These are phyloP conservation scores for Cryptoleucopteryx plumbea DNA, from an alignment of 2,113 vertebrate genomes.

Conservation along the genomic window DNA sequence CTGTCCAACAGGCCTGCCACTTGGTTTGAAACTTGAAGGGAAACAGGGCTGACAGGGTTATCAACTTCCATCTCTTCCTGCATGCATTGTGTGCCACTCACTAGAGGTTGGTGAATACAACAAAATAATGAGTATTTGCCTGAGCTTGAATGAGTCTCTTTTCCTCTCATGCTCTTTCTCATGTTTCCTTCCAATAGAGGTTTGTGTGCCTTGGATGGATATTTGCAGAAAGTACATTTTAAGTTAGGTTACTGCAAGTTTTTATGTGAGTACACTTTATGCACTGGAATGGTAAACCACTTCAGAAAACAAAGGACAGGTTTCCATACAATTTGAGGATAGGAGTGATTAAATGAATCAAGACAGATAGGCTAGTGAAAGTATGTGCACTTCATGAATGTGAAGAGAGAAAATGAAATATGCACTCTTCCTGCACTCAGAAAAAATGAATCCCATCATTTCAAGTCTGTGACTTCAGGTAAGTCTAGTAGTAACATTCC, in stretches of 20 bases:
- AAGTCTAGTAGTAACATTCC: background rate
- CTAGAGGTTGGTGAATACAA: background rate
- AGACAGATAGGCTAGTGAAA: background rate
- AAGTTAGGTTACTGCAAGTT: background rate
- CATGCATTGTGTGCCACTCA: background rate
- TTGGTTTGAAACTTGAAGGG: background rate
- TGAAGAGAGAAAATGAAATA: background rate
- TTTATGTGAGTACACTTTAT: background rate
- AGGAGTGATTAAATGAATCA: background rate
- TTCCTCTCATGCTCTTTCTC: background rate
- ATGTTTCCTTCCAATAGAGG: background rate
- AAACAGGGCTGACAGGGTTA: background rate
- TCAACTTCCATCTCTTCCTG: background rate
- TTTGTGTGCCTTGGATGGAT: background rate
- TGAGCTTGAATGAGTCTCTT: background rate
- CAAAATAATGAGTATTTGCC: background rate
- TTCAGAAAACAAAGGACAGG: background rate
- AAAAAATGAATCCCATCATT: background rate
- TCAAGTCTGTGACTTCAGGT: background rate
- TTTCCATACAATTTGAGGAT: background rate
- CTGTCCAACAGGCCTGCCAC: background rate
- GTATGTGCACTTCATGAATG: background rate
- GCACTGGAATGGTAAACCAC: background rate
- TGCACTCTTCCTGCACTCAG: background rate
- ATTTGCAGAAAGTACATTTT: background rate